Evolutionary conservation across 2,888 invertebrate species (phyloP), one percentile per base, ranked within the genome.

Genomic region (Sericinus montela): DNA sequence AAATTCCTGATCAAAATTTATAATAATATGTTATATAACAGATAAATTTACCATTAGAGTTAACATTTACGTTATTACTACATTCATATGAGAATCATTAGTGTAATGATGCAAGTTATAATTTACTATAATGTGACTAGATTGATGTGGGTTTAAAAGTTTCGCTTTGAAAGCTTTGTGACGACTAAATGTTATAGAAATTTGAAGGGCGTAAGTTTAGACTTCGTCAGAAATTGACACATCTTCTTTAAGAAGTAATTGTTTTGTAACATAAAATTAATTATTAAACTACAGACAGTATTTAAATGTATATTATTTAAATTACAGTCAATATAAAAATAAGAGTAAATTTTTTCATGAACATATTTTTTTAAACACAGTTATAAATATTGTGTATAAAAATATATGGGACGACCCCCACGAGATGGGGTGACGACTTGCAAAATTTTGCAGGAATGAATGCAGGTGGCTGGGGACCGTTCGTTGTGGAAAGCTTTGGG

Each of bases 111-210:
- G 13, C 28, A 28, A 47, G 40, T 47, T 47, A 16, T 10, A 19
- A 47, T 28, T 47, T 39, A 28, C 13, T 35, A 7, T 40, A 35
- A 41, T 41, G 9, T 35, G 47, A 29, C 35, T 29, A 36, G 13
- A 41, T 34, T 41, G 13, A 46, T 40, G 35, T 46, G 34, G 35
- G 40, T 47, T 25, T 28, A 3, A 16, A 47, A 40, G 28, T 47
- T 47, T 40, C 7, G 28, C 35, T 35, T 35, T 35, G 35, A 46
- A 39, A 39, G 46, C 15, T 23, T 34, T 23, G 35, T 32, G n/a
- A 43, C 25, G 10, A 45, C 30, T 23, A 40, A 35, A 42, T 34
- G 30, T n/a, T n/a, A 28, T 14, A 15, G 30, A 7, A 41, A 30
- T 41, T 16, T 42, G 13, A 34, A 3, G 2, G 11, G 11, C n/a